Percentiles rank a stretch among this genome's conserved stretches.
Evolutionary conservation across 2,888 invertebrate genomes (phyloP).

Genomic region (Caenorhabditis virilis): DNA sequence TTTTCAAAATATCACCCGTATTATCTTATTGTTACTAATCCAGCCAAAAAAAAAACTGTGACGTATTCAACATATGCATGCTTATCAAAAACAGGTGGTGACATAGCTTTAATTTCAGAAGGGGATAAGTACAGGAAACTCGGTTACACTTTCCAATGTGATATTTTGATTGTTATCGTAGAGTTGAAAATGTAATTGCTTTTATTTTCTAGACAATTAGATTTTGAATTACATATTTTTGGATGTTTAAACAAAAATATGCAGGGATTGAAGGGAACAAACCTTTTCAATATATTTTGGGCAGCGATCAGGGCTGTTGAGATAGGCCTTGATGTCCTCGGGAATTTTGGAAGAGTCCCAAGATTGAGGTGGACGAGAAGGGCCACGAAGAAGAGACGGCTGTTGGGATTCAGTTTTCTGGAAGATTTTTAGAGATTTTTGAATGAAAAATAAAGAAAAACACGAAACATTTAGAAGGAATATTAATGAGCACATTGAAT

Average conservation of each 20-base stretch:
- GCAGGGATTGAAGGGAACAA: not conserved
- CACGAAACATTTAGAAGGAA: not conserved
- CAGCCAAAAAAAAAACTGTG: no score
- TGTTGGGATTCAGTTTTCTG: not conserved
- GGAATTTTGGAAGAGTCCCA: constrained; percentile 47
- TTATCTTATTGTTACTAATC: no score
- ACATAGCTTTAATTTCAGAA: no score
- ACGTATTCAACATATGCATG: no score
- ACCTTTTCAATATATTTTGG: constrained; percentile 64
- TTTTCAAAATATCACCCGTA: no score
- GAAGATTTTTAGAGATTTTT: not conserved
- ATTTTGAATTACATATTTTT: not conserved
- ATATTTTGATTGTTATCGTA: not conserved
- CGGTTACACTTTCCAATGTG: not conserved
- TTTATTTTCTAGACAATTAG: no score
- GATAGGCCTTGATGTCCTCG: constrained; percentile 63
- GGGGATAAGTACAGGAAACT: no score
- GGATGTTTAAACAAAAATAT: not conserved
- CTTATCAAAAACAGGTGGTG: no score
- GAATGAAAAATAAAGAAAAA: not conserved
- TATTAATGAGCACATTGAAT: not conserved
- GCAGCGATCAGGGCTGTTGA: constrained; percentile 58
- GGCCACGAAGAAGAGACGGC: no score
- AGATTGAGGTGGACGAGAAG: not conserved
- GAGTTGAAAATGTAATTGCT: no score